Conservation (phyloP, 2,888 invertebrate species). For the Julus scanicus region DNA sequence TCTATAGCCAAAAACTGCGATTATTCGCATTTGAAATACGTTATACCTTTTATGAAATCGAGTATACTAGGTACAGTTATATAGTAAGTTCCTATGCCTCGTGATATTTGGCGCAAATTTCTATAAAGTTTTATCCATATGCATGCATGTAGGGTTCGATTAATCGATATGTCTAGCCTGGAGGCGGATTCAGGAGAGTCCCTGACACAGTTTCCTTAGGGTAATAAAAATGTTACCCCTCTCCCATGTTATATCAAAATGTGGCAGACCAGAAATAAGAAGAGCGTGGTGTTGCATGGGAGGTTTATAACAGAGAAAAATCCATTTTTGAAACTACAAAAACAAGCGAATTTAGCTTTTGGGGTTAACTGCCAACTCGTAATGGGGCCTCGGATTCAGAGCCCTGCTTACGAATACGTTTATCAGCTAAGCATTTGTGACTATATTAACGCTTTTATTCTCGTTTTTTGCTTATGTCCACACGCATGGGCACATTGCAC, state of each 20-base stretch:
- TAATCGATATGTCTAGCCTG: slow-evolving; percentile 35
- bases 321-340: neutral
- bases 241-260: neutral
- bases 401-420: neutral
- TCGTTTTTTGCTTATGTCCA: neutral
- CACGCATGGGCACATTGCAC: neutral
- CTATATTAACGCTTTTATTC: neutral
- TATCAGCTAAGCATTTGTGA: neutral
- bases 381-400: neutral
- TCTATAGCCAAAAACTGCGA: neutral
- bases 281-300: neutral
- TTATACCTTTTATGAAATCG: neutral
- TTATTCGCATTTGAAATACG: neutral
- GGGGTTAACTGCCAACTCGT: slow-evolving; percentile 30
- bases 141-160: neutral
- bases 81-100: neutral
- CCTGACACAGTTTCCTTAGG: slow-evolving; percentile 34
- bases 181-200: slow-evolving; percentile 1
- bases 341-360: slow-evolving; percentile 34
- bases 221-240: slow-evolving; percentile 42
- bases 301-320: neutral
- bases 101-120: neutral
- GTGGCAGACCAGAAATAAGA: slow-evolving; percentile 7
- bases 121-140: slow-evolving; percentile 14
- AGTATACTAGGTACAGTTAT: neutral